Base-by-base conservation (phyloP, 2,888 invertebrate species). In the Rhagophthalmus giganteus region DNA sequence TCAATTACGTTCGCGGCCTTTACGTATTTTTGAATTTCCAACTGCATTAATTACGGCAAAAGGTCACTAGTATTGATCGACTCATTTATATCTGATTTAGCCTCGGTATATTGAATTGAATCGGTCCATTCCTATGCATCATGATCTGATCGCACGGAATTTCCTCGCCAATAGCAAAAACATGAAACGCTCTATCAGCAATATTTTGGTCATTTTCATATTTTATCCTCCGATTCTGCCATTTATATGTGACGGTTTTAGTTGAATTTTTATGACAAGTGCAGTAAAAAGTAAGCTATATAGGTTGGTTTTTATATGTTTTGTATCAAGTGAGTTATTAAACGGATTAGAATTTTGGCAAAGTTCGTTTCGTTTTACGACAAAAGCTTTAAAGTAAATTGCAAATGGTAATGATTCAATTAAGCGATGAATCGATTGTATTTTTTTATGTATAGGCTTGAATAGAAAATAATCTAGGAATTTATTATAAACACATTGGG, bases 121-220 rank as follows among this genome's bases (percentile, higher is more conserved):
- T 38, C 27, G 26, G 33, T 24, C 28, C 15, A 37, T 45, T 45
- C 30, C 31, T 37, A 37, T 37, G 24, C 31, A 28, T 24, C 31
- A 28, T 20, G 31, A 20, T 24, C 31, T 15, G 15, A 35, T 35
- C 9, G 12, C n/a, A 28, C 8, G 14, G 15, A 42, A 33, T 26
- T 11, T 26, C 31, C 26, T 10, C 13, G 31, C 16, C 46, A 41
- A 40, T 52, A 26, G 46, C 34, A 52, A 45, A 52, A 52, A 52
- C 40, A 35, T 41, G 39, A 52, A 52, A 41, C 16, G 45, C 46
- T 14, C 34, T 35, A 52, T 52, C 52, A 46, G 52, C 52, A 41
- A 52, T 52, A 52, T 52, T 46, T 52, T 40, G 52, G 52, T 40
- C 40, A 52, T 52, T 52, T 52, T 52, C 52, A 52, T 52, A 52